A percentile compares a stretch with the other conserved stretches of the same genome.
These are phyloP conservation scores for Liodrosophila aerea DNA, from an alignment of 2,888 invertebrate species.

Conservation along the genomic window DNA sequence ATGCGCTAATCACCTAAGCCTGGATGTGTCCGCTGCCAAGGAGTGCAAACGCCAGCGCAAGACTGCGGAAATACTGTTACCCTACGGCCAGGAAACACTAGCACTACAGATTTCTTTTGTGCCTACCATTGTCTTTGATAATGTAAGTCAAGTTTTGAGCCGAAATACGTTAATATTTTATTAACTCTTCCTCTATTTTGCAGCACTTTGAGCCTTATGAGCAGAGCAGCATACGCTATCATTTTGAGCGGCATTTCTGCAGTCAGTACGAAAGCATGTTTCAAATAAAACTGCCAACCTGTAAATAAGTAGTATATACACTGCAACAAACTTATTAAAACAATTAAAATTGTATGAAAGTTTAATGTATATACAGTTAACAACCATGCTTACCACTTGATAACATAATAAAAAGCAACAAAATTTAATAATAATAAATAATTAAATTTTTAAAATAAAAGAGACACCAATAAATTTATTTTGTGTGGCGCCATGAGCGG, in stretches of 20 bases:
- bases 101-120: slow-evolving; percentile 76
- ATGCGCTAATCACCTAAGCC: slow-evolving; percentile 62
- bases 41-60: slow-evolving; percentile 66
- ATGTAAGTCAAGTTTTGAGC: slow-evolving; percentile 63
- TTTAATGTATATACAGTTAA: too few species aligned
- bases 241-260: slow-evolving; percentile 72
- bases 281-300: slow-evolving; percentile 57
- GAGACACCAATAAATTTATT: background rate
- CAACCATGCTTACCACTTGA: too few species aligned
- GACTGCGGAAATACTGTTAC: slow-evolving; percentile 73
- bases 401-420: too few species aligned
- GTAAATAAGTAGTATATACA: slow-evolving; percentile 30
- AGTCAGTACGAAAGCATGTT: slow-evolving; percentile 67
- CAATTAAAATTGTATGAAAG: too few species aligned
- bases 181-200: background rate
- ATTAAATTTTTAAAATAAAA: too few species aligned
- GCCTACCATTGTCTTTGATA: slow-evolving; percentile 78
- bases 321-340: too few species aligned
- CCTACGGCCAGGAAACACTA: slow-evolving; percentile 76
- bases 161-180: background rate
- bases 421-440: too few species aligned
- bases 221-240: slow-evolving; percentile 69
- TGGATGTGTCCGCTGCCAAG: slow-evolving; percentile 68
- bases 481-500: too few species aligned
- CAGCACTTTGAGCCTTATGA: slow-evolving; percentile 70